A percentile compares a stretch with the other conserved stretches of the same genome.
Conservation (phyloP, 2,113 vertebrate species). For the Antechinus flavipes region DNA sequence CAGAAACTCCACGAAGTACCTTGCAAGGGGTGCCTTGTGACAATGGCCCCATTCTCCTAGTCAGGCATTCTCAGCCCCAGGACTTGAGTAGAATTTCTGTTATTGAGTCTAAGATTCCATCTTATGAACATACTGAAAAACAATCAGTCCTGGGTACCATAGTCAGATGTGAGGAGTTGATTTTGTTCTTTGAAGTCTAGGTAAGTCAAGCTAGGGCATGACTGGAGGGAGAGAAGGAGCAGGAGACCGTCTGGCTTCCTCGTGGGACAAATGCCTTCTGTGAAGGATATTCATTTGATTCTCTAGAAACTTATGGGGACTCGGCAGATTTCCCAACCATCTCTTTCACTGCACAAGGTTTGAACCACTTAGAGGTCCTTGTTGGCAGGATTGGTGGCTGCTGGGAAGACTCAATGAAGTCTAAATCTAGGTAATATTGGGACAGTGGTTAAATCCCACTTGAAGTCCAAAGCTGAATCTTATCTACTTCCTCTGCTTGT, state of each 20-base stretch:
- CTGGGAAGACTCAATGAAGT: neutral
- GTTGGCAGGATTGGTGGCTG: neutral
- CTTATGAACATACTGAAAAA: neutral
- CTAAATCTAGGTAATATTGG: neutral
- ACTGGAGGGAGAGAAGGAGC: neutral
- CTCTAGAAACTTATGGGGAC: neutral
- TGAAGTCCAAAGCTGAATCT: neutral
- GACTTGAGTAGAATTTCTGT: neutral
- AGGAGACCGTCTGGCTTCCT: neutral
- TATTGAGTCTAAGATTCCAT: neutral
- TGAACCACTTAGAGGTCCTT: neutral
- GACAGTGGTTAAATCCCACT: neutral
- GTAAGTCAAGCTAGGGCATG: neutral
- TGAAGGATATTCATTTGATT: neutral
- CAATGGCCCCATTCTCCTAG: neutral
- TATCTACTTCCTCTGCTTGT: neutral
- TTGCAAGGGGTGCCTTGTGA: neutral
- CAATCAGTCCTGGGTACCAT: neutral
- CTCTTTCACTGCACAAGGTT: neutral
- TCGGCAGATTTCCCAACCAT: neutral
- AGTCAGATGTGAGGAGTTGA: neutral
- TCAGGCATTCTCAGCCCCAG: neutral
- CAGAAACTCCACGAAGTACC: neutral
- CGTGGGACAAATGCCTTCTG: neutral
- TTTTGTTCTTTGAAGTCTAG: neutral